These are phyloP conservation scores for Semibalanus balanoides DNA, from an alignment of 1,140 invertebrate species.

Conservation along the genomic window DNA sequence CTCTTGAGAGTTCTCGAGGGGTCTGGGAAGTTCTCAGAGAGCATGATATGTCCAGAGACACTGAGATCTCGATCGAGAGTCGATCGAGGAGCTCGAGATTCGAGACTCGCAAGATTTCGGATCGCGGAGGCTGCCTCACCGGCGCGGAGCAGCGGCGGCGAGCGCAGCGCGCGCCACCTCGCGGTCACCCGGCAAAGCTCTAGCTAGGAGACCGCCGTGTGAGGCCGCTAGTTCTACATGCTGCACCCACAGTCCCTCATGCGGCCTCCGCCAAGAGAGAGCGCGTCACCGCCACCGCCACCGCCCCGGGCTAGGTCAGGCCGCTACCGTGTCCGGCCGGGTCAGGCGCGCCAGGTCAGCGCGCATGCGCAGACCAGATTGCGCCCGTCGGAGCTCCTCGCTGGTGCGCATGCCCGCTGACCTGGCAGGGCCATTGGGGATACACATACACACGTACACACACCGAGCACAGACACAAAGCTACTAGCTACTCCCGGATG, in stretches of 20 bases:
- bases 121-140: no score
- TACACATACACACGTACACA: background rate
- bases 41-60: no score
- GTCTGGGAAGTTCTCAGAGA: no score
- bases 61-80: no score
- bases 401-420: background rate
- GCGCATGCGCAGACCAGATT: background rate
- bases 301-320: background rate
- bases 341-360: background rate
- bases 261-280: background rate
- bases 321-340: background rate
- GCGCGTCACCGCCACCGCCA: background rate
- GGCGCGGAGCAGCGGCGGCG: no score
- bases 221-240: constrained; percentile 1
- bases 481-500: no score
- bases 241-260: background rate
- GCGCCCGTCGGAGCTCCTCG: background rate
- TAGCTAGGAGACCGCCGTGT: background rate
- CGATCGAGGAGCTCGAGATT: no score
- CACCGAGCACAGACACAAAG: background rate
- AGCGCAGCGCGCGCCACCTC: background rate
- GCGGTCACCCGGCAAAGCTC: background rate
- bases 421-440: no score
- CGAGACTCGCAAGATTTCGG: no score
- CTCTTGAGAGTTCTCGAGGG: no score